Conservation (phyloP, 2,113 vertebrate genomes). For the Helogale parvula region DNA sequence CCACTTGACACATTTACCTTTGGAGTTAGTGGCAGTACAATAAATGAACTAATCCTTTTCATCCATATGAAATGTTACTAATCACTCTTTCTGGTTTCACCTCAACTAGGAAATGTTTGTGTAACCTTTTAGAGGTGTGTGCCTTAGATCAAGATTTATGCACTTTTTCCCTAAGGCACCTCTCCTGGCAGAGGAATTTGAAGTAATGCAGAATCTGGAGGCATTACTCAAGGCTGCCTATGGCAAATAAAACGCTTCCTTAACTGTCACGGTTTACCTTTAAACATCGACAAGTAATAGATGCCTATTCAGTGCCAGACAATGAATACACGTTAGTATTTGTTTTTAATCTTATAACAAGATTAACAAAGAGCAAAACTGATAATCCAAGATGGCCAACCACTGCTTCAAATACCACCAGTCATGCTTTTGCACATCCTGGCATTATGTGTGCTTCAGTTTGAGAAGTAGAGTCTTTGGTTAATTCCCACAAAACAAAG, state of each 20-base stretch:
- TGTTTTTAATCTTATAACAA: background rate
- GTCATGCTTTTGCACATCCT: background rate
- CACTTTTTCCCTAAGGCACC: background rate
- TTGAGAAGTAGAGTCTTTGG: background rate
- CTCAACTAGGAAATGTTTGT: background rate
- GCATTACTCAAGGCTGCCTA: background rate
- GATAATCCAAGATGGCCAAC: background rate
- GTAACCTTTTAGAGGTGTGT: background rate
- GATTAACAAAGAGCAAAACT: background rate
- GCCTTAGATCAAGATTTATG: background rate
- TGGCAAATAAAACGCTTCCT: background rate
- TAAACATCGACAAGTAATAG: background rate
- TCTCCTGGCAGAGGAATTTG: background rate
- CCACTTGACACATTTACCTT: background rate
- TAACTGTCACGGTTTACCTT: background rate
- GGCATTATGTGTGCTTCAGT: background rate
- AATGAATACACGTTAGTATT: background rate
- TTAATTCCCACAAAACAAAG: background rate
- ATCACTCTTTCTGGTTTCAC: background rate
- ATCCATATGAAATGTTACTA: background rate
- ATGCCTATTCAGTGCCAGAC: background rate
- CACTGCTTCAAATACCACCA: background rate
- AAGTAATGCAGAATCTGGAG: background rate
- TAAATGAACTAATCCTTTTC: background rate
- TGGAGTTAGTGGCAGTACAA: background rate